A percentile compares a stretch with the other conserved stretches of the same genome.
Evolutionary conservation across 30 jellyfish, hydroid and myxozoan genomes (phyloP).

Genomic region (Pseudorhiza aurosa): DNA sequence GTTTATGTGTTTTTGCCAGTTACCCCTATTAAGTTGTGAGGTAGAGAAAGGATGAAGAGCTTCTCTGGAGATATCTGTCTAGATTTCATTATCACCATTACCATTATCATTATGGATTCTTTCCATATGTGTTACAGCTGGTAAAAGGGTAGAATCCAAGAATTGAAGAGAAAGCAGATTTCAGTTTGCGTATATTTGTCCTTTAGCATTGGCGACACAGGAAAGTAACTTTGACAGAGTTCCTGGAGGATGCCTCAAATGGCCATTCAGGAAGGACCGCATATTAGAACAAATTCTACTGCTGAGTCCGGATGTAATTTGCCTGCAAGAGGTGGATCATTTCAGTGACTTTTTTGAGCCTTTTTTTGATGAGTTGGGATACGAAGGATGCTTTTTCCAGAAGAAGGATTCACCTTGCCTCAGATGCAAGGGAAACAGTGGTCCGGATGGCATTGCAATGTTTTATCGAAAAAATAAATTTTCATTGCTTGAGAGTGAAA

Average conservation of each 20-base stretch:
- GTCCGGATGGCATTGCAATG: constrained; percentile 92
- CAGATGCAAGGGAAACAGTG: constrained; percentile 59
- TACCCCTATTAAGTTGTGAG: too few relatives aligned
- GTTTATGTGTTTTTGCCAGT: too few relatives aligned
- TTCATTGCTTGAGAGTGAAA: neutral
- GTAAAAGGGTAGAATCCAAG: too few relatives aligned
- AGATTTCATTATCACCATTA: too few relatives aligned
- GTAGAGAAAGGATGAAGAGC: too few relatives aligned
- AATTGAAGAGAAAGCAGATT: too few relatives aligned
- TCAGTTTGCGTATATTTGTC: too few relatives aligned
- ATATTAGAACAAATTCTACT: constrained; percentile 57
- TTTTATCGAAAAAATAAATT: constrained; percentile 51
- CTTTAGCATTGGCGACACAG: constrained; percentile 68
- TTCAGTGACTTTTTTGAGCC: constrained; percentile 78
- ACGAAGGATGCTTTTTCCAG: constrained; percentile 60
- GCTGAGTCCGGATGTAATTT: constrained; percentile 61
- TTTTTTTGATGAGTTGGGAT: constrained; percentile 40
- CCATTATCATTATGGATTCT: too few relatives aligned
- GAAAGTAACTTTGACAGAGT: constrained; percentile 66
- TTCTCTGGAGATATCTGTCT: too few relatives aligned
- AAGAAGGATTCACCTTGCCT: constrained; percentile 89
- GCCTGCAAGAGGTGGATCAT: constrained; percentile 94
- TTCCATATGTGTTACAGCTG: too few relatives aligned
- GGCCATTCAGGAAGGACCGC: constrained; percentile 68
- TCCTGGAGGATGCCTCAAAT: constrained; percentile 60